A percentile compares a stretch with the other conserved stretches of the same genome.
Conservation (phyloP, 1,140 invertebrate genomes). For the Eriosoma lanigerum region DNA sequence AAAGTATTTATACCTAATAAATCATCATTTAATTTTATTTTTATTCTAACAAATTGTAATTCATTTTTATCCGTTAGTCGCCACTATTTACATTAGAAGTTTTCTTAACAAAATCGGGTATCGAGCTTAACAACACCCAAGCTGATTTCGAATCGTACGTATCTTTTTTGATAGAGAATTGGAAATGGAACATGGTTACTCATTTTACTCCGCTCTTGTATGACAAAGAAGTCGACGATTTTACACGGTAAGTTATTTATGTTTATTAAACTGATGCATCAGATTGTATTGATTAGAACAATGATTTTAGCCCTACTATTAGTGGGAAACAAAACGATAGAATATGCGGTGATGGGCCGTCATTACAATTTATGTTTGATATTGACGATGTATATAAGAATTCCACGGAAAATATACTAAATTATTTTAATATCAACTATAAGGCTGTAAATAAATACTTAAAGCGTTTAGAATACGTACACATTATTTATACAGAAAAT, state of each 20-base stretch:
- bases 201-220: neutral
- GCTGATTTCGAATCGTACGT: neutral
- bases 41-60: neutral
- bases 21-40: neutral
- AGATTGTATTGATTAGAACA: neutral
- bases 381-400: conserved; percentile 3
- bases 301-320: neutral
- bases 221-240: neutral
- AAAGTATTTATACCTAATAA: neutral
- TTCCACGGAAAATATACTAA: neutral
- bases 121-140: neutral
- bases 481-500: conserved; percentile 25
- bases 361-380: conserved; percentile 18
- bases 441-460: conserved; percentile 6
- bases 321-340: neutral
- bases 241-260: neutral
- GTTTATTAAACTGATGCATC: neutral
- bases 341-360: neutral
- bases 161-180: conserved; percentile 21
- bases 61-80: neutral
- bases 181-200: neutral
- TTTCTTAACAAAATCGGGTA: neutral
- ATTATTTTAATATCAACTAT: conserved; percentile 3
- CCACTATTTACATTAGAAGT: conserved; percentile 19
- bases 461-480: neutral